Evolutionary conservation across 2,113 vertebrate species (phyloP), one percentile per base, ranked within the genome.

Genomic region (Polypterus senegalus): DNA sequence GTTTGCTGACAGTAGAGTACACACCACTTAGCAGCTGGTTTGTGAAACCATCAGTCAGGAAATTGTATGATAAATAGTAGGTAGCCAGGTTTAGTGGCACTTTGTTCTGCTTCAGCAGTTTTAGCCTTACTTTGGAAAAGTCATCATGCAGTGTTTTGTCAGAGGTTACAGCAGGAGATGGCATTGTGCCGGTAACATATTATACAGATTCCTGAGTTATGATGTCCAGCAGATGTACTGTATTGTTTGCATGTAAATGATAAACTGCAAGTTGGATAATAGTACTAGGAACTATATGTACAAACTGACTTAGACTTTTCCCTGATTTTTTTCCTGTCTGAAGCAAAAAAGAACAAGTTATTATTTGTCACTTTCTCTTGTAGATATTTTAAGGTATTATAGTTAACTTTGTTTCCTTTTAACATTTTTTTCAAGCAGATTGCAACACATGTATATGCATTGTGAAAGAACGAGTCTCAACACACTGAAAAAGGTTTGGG

Each of bases 1-100:
- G 76, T 80, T 79, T 76, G 74, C 79, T 88, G 86, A 84, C 84
- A 84, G 82, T 71, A 77, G 79, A 79, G 78, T 84, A 84, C 82
- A 82, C 84, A 83, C 82, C 81, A 79, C 78, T 87, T 87, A 86
- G 78, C 85, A 84, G 83, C 80, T 84, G 83, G 78, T 83, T 86
- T 85, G 79, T 80, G 83, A 72, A 84, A 67, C 82, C 76, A 83
- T 89, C 85, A 84, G 81, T 89, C 82, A 87, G 82, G 81, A 83
- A 82, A 84, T 82, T 77, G 73, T 78, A 83, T 89, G 84, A 89
- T 87, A 85, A 89, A 86, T 86, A 86, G 83, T 72, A 81, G 81
- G 76, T 71, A 82, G 78, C 79, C 65, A 68, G 79, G 80, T 81
- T 81, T 83, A 71, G 69, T 83, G 80, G 83, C 81, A 79, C 78